Base-by-base conservation (phyloP, 2,797 vertebrate genomes). In the Neosilurus hyrtlii region DNA sequence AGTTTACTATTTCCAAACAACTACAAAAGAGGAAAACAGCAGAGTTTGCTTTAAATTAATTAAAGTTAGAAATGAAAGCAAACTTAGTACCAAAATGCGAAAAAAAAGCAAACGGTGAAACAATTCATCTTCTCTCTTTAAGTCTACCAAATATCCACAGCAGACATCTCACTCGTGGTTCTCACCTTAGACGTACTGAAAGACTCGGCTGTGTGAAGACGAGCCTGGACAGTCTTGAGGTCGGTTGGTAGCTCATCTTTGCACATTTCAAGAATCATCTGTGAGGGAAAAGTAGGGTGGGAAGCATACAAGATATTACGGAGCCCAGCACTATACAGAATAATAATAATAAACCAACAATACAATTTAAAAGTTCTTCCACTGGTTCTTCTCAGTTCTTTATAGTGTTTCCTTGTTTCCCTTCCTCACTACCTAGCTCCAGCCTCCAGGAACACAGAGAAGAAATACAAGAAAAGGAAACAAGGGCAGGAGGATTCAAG, bases 241-340 rank as follows among this genome's bases (percentile, higher is more conserved):
- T 85, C 68, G 0, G 79, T 79, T 51, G 80, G 74, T 15, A 78
- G 26, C n/a, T 85, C 84, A 51, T 70, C 80, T 82, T 73, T 85
- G 61, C 86, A 86, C 83, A 82, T 79, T 82, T 86, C 86, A 63
- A 86, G 86, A 20, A 84, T 75, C 83, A 82, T 70, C 85, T 86
- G 83, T 74, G 54, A 54, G 24, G n/a, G 10, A 7, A 81, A 22
- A 9, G 20, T 43, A 26, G n/a, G 24, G 8, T 26, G 9, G 20
- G 0, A 52, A 35, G 4, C 9, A 59, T 10, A n/a, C 9, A 59
- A 11, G 24, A 30, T 72, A 35, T 56, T 56, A 63, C 24, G 11
- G 10, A 72, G 22, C 7, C 70, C 3, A 52, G 49, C 37, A 14
- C 24, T 56, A 59, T n/a, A 61, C 15, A 11, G 6, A 61, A 22